These are phyloP conservation scores for Alentia gelatinosa DNA, from an alignment of 2,888 invertebrate species.

Conservation along the genomic window DNA sequence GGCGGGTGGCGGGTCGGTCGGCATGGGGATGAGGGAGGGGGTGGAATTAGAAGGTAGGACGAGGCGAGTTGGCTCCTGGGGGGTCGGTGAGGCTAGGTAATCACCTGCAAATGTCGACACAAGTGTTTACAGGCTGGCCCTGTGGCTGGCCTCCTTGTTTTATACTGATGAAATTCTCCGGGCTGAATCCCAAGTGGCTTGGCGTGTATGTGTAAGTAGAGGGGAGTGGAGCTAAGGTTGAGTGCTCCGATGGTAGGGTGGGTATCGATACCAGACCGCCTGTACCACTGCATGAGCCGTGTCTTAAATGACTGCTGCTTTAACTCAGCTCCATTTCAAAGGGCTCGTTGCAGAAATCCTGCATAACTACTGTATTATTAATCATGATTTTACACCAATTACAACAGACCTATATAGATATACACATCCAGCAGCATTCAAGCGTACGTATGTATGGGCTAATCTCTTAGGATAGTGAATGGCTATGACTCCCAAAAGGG, in stretches of 20 bases:
- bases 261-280: neutral
- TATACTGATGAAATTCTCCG: neutral
- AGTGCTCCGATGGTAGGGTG: neutral
- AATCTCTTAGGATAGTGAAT: too few species aligned
- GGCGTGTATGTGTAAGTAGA: neutral
- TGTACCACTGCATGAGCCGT: neutral
- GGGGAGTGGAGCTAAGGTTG: neutral
- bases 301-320: neutral
- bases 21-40: neutral
- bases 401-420: too few species aligned
- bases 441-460: too few species aligned
- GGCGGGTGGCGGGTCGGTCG: too few species aligned
- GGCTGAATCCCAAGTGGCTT: neutral
- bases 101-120: conserved; percentile 16
- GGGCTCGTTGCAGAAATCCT: neutral
- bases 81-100: neutral
- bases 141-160: neutral
- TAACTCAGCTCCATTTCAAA: neutral
- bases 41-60: neutral
- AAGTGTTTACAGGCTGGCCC: conserved; percentile 13
- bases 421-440: too few species aligned
- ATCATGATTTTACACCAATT: too few species aligned
- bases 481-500: too few species aligned
- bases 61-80: too few species aligned
- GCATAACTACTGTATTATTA: too few species aligned